Evolutionary conservation across 2,113 vertebrate species (phyloP).

Genomic region (Lanius collurio): DNA sequence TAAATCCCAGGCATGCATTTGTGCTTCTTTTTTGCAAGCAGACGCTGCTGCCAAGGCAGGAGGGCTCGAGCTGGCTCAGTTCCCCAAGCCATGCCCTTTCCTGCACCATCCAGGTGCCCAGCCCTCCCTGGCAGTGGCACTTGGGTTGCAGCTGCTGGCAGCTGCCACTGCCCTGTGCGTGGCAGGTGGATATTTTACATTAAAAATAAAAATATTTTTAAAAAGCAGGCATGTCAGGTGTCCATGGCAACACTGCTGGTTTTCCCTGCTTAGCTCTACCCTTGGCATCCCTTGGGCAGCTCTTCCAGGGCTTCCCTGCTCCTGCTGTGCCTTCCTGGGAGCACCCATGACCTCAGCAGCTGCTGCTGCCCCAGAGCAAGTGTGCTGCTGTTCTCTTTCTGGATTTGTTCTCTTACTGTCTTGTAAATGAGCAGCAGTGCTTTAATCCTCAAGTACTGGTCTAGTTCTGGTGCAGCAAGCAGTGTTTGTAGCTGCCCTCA

Average conservation of each 20-base stretch:
- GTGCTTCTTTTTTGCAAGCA: background rate
- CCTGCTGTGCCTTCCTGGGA: background rate
- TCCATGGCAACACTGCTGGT: background rate
- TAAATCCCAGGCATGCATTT: background rate
- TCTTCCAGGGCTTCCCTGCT: background rate
- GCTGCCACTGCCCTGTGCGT: background rate
- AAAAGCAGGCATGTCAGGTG: background rate
- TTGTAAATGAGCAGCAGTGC: background rate
- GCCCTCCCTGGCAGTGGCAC: background rate
- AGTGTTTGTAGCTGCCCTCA: background rate
- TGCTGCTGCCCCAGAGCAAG: background rate
- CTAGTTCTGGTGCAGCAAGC: background rate
- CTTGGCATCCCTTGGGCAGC: background rate
- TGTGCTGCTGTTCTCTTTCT: background rate
- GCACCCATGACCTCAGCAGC: background rate
- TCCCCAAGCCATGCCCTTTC: background rate
- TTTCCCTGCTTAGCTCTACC: background rate
- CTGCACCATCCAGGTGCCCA: rapidly evolving
- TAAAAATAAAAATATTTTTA: background rate
- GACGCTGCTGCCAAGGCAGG: background rate
- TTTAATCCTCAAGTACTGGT: background rate
- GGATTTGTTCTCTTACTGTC: background rate
- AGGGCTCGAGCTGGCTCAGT: background rate
- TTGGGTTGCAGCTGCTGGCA: background rate
- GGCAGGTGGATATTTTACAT: background rate